phyloP scores from a whole-genome alignment of 30 jellyfish, hydroid and myxozoan species.

The Pseudorhiza aurosa region DNA sequence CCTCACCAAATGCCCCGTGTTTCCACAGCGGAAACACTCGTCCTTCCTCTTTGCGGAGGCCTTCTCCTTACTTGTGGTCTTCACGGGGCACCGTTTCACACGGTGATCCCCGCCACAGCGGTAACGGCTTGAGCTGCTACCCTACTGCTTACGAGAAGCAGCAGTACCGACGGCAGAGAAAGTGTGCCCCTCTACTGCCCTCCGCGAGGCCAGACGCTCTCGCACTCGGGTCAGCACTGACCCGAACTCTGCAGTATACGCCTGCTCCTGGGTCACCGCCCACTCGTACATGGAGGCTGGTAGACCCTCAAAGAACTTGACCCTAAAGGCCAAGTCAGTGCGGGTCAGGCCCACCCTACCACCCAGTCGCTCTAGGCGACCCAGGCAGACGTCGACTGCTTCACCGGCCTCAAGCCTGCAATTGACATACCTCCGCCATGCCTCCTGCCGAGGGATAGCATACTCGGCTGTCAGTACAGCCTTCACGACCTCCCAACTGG shows the following conservation, averaged over 20 bases:
- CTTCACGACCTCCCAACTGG: neutral
- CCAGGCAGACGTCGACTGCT: constrained; percentile 28
- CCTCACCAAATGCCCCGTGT: constrained; percentile 1
- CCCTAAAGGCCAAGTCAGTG: neutral
- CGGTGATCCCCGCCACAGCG: constrained; percentile 28
- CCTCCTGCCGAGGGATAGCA: neutral
- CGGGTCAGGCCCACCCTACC: neutral
- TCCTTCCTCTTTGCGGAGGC: constrained; percentile 1
- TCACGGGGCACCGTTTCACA: neutral
- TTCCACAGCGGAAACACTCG: neutral
- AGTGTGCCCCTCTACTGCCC: constrained; percentile 20
- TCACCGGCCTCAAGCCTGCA: constrained; percentile 33
- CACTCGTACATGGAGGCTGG: constrained; percentile 13
- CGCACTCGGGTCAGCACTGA: constrained; percentile 20
- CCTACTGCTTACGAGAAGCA: constrained; percentile 16
- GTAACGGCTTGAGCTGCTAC: neutral
- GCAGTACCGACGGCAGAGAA: constrained; percentile 13
- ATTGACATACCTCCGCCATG: no score
- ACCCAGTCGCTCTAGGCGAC: neutral
- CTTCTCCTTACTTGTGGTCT: neutral
- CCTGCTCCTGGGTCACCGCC: constrained; percentile 28
- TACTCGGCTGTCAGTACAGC: neutral
- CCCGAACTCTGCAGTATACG: neutral
- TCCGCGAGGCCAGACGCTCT: neutral
- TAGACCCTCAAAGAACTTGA: constrained; percentile 7